phyloP scores from a whole-genome alignment of 2,888 invertebrate genomes.

The Proisotoma minuta region DNA sequence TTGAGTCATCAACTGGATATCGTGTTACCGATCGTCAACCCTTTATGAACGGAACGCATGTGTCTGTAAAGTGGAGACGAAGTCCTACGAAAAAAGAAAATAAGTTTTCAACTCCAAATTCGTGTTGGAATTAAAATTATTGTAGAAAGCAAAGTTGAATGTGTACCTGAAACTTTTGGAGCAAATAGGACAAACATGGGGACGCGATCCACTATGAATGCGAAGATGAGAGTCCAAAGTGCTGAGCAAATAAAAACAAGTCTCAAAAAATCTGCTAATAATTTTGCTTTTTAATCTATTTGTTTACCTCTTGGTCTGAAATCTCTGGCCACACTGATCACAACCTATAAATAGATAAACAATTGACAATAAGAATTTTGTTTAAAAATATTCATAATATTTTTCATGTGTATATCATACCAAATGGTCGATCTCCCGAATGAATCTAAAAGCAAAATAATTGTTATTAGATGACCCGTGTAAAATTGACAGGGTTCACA shows the following conservation, averaged over 20 bases:
- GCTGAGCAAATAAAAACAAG: too few species aligned
- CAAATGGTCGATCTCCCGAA: constrained; percentile 26
- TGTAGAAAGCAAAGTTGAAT: neutral
- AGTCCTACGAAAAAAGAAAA: neutral
- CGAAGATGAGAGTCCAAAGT: constrained; percentile 24
- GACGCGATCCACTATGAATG: constrained; percentile 23
- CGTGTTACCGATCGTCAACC: neutral
- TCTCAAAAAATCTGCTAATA: neutral
- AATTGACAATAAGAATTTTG: too few species aligned
- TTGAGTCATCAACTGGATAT: constrained; percentile 2
- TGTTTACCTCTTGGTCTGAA: constrained; percentile 17
- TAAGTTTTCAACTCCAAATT: neutral
- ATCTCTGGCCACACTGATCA: constrained; percentile 20
- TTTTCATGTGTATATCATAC: too few species aligned
- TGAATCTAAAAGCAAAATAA: too few species aligned
- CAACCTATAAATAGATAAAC: too few species aligned
- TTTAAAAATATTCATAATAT: too few species aligned
- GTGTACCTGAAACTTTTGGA: neutral
- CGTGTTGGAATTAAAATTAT: neutral
- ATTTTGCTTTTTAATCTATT: neutral
- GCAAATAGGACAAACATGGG: constrained; percentile 16
- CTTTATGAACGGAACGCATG: constrained; percentile 9
- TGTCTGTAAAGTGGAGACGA: constrained; percentile 1
- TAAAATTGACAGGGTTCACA: too few species aligned
- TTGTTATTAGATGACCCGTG: too few species aligned